These are phyloP conservation scores for Anas platyrhynchos DNA, from an alignment of 2,113 vertebrate species.

Conservation along the genomic window DNA sequence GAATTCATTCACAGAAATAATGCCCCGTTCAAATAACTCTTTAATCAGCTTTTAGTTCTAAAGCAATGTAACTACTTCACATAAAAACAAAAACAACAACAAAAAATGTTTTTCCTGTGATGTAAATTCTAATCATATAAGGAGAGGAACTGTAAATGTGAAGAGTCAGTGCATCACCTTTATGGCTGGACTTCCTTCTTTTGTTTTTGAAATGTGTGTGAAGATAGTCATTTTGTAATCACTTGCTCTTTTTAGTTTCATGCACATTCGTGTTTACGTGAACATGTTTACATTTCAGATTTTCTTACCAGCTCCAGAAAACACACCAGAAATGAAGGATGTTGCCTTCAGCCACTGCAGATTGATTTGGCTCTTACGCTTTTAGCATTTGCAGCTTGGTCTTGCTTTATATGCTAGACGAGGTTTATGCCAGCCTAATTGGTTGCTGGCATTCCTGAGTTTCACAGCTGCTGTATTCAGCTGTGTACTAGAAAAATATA, in stretches of 20 bases:
- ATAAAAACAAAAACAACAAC: neutral
- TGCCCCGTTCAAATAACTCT: neutral
- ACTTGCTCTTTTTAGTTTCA: neutral
- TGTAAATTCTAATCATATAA: neutral
- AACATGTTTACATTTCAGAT: neutral
- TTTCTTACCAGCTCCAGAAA: conserved; percentile 27
- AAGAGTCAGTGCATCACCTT: neutral
- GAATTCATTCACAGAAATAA: neutral
- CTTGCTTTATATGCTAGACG: conserved; percentile 74
- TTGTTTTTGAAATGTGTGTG: neutral
- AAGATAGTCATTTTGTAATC: neutral
- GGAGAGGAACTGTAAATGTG: conserved; percentile 8
- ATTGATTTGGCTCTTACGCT: conserved; percentile 29
- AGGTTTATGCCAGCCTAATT: conserved; percentile 76
- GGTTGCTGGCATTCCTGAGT: conserved; percentile 76
- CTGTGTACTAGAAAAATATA: conserved; percentile 75
- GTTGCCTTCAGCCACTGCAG: neutral
- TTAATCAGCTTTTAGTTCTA: neutral
- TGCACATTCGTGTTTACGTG: neutral
- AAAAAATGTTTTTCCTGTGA: neutral
- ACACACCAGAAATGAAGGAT: neutral
- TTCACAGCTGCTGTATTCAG: conserved; percentile 79
- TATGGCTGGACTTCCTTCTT: neutral
- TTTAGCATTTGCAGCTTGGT: conserved; percentile 61
- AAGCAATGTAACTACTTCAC: neutral